These are phyloP conservation scores for Heliconius charithonia DNA, from an alignment of 2,888 invertebrate genomes.

Conservation along the genomic window DNA sequence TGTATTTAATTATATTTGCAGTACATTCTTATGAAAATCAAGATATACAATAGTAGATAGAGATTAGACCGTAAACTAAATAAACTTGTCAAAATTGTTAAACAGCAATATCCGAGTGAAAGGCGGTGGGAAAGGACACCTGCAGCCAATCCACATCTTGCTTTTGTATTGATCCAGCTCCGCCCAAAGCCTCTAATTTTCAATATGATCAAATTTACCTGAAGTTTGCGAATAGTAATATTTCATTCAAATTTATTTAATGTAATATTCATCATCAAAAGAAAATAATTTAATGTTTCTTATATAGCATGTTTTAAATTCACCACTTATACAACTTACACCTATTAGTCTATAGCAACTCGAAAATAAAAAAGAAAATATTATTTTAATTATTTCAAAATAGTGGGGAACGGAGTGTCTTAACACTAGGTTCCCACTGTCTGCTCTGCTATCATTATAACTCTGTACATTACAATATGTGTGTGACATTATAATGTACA, in stretches of 20 bases:
- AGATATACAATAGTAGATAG: background rate
- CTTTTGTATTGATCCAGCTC: constrained; percentile 61
- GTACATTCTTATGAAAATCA: background rate
- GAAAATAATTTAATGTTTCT: background rate
- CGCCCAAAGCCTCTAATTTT: constrained; percentile 43
- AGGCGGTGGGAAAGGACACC: constrained; percentile 60
- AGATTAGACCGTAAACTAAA: background rate
- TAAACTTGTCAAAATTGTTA: constrained; percentile 2
- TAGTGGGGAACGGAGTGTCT: too few relatives aligned
- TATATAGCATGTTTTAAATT: background rate
- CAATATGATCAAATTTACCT: constrained; percentile 7
- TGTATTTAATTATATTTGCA: too few relatives aligned
- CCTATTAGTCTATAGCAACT: too few relatives aligned
- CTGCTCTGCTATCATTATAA: too few relatives aligned
- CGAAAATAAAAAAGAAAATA: background rate
- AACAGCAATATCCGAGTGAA: constrained; percentile 26
- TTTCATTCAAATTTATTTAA: too few relatives aligned
- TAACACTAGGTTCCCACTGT: too few relatives aligned
- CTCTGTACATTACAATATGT: too few relatives aligned
- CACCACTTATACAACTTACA: too few relatives aligned
- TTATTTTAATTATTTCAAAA: background rate
- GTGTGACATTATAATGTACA: too few relatives aligned
- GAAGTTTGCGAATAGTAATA: background rate
- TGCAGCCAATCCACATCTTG: constrained; percentile 61
- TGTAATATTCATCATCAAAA: too few relatives aligned